These are phyloP conservation scores for Nylanderia fulva DNA, from an alignment of 1,140 invertebrate species.

Conservation along the genomic window DNA sequence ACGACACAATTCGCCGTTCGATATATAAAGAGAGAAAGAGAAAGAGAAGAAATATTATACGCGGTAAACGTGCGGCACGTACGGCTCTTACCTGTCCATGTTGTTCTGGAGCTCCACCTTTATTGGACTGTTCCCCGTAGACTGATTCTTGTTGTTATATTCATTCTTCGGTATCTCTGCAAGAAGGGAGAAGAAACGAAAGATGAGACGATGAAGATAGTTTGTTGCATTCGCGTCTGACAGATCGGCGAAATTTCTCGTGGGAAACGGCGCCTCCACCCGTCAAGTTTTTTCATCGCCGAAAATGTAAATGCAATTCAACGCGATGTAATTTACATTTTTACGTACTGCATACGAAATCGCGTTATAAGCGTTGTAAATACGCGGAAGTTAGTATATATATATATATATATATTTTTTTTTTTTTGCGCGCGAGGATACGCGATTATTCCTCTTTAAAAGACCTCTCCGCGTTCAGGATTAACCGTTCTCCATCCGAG, in stretches of 20 bases:
- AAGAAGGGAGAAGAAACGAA: slow-evolving; percentile 77
- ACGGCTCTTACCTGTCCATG: slow-evolving; percentile 88
- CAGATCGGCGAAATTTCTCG: slow-evolving; percentile 69
- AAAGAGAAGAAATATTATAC: background rate
- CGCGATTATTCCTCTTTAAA: slow-evolving; percentile 4
- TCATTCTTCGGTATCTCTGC: slow-evolving; percentile 95
- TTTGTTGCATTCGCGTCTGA: slow-evolving; percentile 59
- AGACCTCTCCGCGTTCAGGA: background rate
- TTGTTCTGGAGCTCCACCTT: slow-evolving; percentile 90
- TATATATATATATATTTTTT: no score
- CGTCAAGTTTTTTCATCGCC: slow-evolving; percentile 30
- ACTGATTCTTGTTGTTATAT: slow-evolving; percentile 95
- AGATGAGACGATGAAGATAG: slow-evolving; percentile 62
- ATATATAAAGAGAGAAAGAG: background rate
- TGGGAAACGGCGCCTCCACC: slow-evolving; percentile 61
- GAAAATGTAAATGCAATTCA: slow-evolving; percentile 56
- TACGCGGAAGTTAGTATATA: slow-evolving; percentile 26
- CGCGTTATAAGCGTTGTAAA: slow-evolving; percentile 41
- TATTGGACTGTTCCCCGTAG: slow-evolving; percentile 92
- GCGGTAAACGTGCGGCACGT: slow-evolving; percentile 18
- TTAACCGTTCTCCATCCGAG: background rate
- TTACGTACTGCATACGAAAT: slow-evolving; percentile 58
- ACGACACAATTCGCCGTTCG: background rate
- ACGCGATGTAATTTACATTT: slow-evolving; percentile 48
- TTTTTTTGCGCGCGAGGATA: background rate